phyloP scores from a whole-genome alignment of 2,797 vertebrate species.

The Bucorvus abyssinicus region DNA sequence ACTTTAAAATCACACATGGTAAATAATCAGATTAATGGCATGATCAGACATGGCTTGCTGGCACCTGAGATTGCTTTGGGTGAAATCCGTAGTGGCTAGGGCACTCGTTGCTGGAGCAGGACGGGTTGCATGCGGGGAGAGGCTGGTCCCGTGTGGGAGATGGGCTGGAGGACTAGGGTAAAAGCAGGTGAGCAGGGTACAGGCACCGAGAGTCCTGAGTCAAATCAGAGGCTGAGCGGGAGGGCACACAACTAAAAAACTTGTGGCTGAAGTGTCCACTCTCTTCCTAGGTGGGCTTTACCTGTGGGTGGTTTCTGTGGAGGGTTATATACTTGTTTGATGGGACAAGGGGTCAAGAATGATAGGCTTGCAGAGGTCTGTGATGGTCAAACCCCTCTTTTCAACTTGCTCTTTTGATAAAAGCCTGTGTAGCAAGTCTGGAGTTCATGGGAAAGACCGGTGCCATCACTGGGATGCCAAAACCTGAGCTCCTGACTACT shows the following conservation, averaged over 20 bases:
- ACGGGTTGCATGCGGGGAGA: not conserved
- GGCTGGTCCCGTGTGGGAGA: not conserved
- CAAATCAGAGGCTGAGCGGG: not conserved
- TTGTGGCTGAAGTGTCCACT: not conserved
- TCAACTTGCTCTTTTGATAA: not conserved
- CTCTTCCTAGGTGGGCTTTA: not conserved
- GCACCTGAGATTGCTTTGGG: not conserved
- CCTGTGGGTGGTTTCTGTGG: accelerated
- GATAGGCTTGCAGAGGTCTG: not conserved
- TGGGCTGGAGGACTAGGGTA: not conserved
- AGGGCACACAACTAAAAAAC: not conserved
- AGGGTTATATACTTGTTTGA: not conserved
- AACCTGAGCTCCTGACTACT: accelerated
- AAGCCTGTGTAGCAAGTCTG: not conserved
- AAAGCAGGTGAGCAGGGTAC: not conserved
- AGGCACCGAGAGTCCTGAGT: accelerated
- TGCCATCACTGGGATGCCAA: not conserved
- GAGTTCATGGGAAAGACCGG: not conserved
- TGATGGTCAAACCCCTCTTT: not conserved
- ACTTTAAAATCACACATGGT: not conserved
- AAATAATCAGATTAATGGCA: not conserved
- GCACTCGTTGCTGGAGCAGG: not conserved
- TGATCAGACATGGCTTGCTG: not conserved
- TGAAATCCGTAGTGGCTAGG: not conserved
- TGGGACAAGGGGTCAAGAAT: not conserved